Evolutionary conservation across 2,888 invertebrate species (phyloP), one percentile per base, ranked within the genome.

Genomic region (Phoenoteleia sp.): DNA sequence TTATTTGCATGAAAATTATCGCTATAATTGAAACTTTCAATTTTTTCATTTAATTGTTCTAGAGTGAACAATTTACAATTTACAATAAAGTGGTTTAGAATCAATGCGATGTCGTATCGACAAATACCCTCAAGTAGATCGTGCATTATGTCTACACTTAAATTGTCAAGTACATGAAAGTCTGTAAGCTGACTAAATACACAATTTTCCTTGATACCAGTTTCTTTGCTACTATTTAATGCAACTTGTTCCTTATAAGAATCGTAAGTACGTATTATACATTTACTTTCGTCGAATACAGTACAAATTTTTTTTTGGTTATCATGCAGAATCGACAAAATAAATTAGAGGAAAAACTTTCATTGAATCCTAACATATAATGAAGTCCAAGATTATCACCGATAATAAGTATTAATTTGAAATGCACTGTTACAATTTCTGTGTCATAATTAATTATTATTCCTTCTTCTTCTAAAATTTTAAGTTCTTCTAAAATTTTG

Each of bases 21-120:
- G 13, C 87, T 83, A 58, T 86, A 87, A 72, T 85, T 69, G 47
- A 87, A 87, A 45, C 76, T 72, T 23, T 45, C 67, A 19, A 86
- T 67, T 25, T 67, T 77, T n/a, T 67, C 54, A 72, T 86, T 85
- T 29, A 77, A 49, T 27, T 67, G 58, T 33, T 80, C 69, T 25
- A 80, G n/a, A n/a, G n/a, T n/a, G n/a, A n/a, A n/a, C n/a, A n/a
- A n/a, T n/a, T n/a, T n/a, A n/a, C n/a, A n/a, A n/a, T n/a, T n/a
- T n/a, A n/a, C n/a, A n/a, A n/a, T n/a, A n/a, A 76, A 85, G 36
- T 76, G 7, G 36, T 87, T 79, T 17, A 87, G 72, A n/a, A 88
- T 76, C 11, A 74, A 25, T 13, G 69, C 67, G 19, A 87, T 54
- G 56, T 85, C 87, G 77, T 87, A 87, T 17, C 79, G 82, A 36